These are phyloP conservation scores for Plodia interpunctella DNA, from an alignment of 1,140 invertebrate genomes.

Conservation along the genomic window DNA sequence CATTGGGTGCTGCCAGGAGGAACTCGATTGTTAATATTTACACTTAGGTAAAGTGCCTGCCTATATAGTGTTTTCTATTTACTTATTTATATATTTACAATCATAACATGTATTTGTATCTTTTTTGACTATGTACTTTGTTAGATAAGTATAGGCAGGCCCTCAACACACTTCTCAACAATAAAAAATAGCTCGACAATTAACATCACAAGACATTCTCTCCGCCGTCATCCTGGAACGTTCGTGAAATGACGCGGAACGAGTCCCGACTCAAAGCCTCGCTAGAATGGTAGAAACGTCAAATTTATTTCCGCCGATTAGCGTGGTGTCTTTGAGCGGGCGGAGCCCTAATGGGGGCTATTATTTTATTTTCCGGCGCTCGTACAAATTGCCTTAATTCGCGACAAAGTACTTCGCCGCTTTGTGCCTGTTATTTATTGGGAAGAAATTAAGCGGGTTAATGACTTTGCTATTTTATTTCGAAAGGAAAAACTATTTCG, in stretches of 20 bases:
- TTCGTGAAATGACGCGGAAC: conserved; percentile 49
- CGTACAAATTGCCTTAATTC: conserved; percentile 68
- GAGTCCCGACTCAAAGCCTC: conserved; percentile 39
- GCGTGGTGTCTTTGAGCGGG: conserved; percentile 37
- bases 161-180: too few species aligned
- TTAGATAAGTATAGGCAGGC: too few species aligned
- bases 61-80: too few species aligned
- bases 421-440: conserved; percentile 14
- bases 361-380: conserved; percentile 69
- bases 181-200: too few species aligned
- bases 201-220: neutral
- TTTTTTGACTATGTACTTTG: too few species aligned
- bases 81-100: too few species aligned
- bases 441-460: conserved; percentile 3
- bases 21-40: too few species aligned
- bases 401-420: conserved; percentile 49
- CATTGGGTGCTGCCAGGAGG: too few species aligned
- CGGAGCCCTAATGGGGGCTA: conserved; percentile 56
- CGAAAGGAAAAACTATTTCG: neutral
- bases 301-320: conserved; percentile 70
- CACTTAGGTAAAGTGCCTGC: too few species aligned
- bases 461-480: conserved; percentile 1
- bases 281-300: conserved; percentile 49
- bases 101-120: too few species aligned
- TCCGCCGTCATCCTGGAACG: conserved; percentile 7